Conservation (phyloP, 92 coral and sea anemone genomes). For the Paragorgia papillata region DNA sequence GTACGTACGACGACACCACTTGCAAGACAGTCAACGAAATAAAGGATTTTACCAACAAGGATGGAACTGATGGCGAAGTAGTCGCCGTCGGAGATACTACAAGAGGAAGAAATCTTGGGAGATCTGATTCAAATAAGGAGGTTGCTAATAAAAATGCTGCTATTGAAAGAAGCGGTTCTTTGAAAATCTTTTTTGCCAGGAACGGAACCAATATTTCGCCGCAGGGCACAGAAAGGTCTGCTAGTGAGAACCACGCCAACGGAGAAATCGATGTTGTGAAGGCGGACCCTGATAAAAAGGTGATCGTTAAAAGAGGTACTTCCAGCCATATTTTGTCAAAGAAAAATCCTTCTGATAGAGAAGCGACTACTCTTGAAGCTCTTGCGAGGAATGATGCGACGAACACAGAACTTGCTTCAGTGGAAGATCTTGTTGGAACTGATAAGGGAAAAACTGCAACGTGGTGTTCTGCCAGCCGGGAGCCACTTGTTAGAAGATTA, state of each 20-base stretch:
- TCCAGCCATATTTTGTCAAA: background rate
- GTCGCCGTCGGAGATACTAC: background rate
- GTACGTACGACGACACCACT: background rate
- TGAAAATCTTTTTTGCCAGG: background rate
- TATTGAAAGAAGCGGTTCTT: background rate
- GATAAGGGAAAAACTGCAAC: background rate
- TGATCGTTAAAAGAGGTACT: background rate
- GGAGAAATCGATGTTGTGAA: background rate
- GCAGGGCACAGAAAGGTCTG: background rate
- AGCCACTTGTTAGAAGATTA: background rate
- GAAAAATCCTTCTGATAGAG: background rate
- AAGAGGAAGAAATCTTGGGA: no score
- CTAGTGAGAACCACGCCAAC: background rate
- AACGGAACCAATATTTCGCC: background rate
- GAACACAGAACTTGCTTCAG: background rate
- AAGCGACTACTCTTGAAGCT: background rate
- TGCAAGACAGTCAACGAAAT: background rate
- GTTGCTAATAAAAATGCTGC: background rate
- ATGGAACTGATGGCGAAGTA: background rate
- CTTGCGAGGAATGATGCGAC: background rate
- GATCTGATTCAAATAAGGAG: background rate
- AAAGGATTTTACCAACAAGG: background rate
- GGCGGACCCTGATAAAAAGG: background rate
- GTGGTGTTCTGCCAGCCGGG: background rate
- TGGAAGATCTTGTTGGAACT: background rate